These are phyloP conservation scores for Gobio occitaniae DNA, from an alignment of 2,797 vertebrate species.

Conservation along the genomic window DNA sequence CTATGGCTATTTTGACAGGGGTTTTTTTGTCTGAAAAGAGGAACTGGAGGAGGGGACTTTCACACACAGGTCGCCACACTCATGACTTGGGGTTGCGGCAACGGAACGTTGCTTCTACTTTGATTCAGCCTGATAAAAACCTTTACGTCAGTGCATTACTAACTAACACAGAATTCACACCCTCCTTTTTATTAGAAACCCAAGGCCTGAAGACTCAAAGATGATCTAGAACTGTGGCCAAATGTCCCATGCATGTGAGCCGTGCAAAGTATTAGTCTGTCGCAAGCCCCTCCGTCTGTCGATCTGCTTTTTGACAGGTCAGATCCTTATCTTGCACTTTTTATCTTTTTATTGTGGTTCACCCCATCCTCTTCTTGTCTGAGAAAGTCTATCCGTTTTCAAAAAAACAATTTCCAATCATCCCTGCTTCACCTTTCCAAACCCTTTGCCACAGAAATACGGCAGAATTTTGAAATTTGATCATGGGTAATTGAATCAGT, in stretches of 20 bases:
- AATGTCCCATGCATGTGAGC: not conserved
- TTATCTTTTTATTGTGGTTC: slow-evolving; percentile 41
- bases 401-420: not conserved
- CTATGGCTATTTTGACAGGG: slow-evolving; percentile 63
- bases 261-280: not conserved
- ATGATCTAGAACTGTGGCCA: not conserved
- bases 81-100: slow-evolving; percentile 58
- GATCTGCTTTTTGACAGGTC: not conserved
- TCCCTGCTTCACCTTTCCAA: not conserved
- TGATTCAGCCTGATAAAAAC: slow-evolving; percentile 64
- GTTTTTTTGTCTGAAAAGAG: slow-evolving; percentile 71
- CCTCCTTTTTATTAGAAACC: not conserved
- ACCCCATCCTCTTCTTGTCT: slow-evolving; percentile 19
- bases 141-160: not conserved
- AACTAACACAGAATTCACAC: slow-evolving; percentile 7
- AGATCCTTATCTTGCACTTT: slow-evolving; percentile 29
- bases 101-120: slow-evolving; percentile 57
- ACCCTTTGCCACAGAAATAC: not conserved
- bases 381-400: not conserved
- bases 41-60: slow-evolving; percentile 71
- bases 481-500: not conserved
- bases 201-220: not conserved
- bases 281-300: not conserved
- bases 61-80: slow-evolving; percentile 60
- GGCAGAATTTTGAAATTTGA: not conserved